A percentile compares a stretch with the other conserved stretches of the same genome.
Conservation (phyloP, 35 echinoderm and acorn worm species). For the Lytechinus variegatus region DNA sequence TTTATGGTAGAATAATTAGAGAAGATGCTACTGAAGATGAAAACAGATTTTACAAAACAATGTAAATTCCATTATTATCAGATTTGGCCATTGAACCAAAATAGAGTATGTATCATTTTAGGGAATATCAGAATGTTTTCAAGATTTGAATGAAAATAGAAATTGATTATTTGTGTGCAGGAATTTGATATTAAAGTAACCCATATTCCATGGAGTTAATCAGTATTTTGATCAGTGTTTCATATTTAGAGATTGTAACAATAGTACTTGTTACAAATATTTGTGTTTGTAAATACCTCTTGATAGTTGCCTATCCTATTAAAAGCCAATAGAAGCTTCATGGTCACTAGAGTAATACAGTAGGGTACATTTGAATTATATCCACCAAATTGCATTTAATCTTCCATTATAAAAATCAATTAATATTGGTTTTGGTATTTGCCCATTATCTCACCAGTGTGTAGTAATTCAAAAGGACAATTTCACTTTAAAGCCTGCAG, state of each 20-base stretch:
- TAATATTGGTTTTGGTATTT: not conserved
- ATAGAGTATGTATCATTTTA: too few relatives aligned
- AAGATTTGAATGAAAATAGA: too few relatives aligned
- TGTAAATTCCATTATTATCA: too few relatives aligned
- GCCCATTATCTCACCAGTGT: not conserved
- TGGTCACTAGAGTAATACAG: too few relatives aligned
- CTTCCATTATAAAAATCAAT: not conserved
- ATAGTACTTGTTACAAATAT: too few relatives aligned
- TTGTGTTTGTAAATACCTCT: not conserved
- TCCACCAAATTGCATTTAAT: not conserved
- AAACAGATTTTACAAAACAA: too few relatives aligned
- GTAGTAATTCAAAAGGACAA: not conserved
- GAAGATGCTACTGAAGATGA: too few relatives aligned
- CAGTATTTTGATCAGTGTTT: not conserved
- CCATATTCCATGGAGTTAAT: not conserved
- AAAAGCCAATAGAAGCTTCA: not conserved
- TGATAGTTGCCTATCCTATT: not conserved
- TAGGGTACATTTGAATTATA: not conserved
- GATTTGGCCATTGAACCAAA: too few relatives aligned
- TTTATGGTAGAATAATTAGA: too few relatives aligned
- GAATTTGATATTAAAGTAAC: not conserved
- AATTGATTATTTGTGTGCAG: too few relatives aligned
- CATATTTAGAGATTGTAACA: not conserved
- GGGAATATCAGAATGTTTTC: too few relatives aligned
- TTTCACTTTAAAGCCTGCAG: too few relatives aligned